Conservation (phyloP, 23 tunicate species). For the Styela plicata region DNA sequence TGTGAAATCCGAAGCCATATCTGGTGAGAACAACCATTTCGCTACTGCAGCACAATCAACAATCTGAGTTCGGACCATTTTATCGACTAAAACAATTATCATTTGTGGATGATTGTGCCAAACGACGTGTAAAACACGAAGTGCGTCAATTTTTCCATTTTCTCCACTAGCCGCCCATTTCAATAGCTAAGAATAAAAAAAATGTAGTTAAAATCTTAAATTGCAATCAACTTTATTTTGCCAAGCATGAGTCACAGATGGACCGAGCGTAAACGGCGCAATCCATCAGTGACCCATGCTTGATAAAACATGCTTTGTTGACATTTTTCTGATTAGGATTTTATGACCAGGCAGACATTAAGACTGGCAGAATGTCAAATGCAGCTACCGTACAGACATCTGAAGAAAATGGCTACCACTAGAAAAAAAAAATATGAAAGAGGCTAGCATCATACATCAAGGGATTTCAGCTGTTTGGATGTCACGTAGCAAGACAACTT, state of each 20-base stretch:
- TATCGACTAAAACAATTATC: constrained; percentile 94
- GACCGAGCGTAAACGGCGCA: no score
- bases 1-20: constrained; percentile 89
- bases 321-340: no score
- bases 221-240: background rate
- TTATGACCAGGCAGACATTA: no score
- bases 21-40: constrained; percentile 93
- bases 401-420: no score
- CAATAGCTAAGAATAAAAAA: constrained; percentile 10
- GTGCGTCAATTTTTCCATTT: constrained; percentile 65
- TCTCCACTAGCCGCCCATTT: constrained; percentile 76
- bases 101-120: constrained; percentile 93
- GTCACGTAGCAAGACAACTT: no score
- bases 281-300: no score
- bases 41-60: constrained; percentile 94
- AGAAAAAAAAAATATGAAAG: no score
- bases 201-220: background rate
- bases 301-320: background rate
- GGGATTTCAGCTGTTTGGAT: no score
- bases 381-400: no score
- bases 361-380: no score
- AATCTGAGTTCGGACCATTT: constrained; percentile 90
- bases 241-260: no score
- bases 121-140: constrained; percentile 58
- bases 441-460: no score